Evolutionary conservation across 2,888 invertebrate species (phyloP), one percentile per base, ranked within the genome.

Genomic region (Spodoptera picta): DNA sequence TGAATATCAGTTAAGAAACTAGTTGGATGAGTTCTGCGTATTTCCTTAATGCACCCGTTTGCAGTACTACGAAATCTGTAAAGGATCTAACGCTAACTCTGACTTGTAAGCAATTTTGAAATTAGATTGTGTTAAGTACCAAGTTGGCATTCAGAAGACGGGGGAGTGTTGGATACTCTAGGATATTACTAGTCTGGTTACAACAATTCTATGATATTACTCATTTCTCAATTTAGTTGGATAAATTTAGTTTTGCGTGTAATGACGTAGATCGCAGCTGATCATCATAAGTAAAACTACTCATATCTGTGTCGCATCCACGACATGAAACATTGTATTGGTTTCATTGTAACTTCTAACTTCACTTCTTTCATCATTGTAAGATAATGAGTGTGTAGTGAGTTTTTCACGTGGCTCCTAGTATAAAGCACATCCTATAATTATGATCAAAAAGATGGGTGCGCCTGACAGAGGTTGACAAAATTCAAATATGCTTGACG

Each of bases 41-140:
- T 78, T 71, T 69, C 61, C 79, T 64, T 71, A 80, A 72, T 79
- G 80, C 66, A 79, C 41, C 61, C 63, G 69, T 70, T 66, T 63
- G 69, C 77, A 71, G 68, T 74, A 74, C 69, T 62, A 60, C 67
- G 65, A 77, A 79, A 79, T 76, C 61, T 60, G 73, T 51, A 62
- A 66, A 75, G 77, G 68, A 77, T 80, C 68, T 72, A 66, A 59
- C 62, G 52, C 66, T 63, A 75, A 65, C 67, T 68, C 52, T 19
- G 62, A 74, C 52, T 71, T 74, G 68, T 79, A 68, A 77, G 69
- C 75, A 72, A 75, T 77, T 69, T 77, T 69, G 59, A 78, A 69
- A 74, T 79, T 79, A 77, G 69, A 71, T 63, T 68, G 59, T 59
- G 80, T 67, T 74, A 71, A 78, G 77, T 71, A 63, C 62, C 12